Base-by-base conservation (phyloP, 2,113 vertebrate genomes). In the Alectura lathami region DNA sequence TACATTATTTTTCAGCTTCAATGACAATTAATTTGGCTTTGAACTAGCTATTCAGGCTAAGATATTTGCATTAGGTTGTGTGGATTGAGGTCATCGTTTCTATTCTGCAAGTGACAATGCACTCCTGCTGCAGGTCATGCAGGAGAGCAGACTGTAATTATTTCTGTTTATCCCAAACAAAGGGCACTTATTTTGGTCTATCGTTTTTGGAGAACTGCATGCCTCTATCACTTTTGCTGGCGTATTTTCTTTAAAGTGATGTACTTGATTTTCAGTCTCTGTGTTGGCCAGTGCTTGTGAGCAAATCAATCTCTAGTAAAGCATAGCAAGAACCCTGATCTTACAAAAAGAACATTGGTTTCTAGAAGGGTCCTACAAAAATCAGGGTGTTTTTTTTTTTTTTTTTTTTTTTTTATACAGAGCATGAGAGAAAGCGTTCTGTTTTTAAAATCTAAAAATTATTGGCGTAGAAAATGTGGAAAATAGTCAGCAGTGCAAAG, bases 91-190 rank as follows among this genome's bases (percentile, higher is more conserved):
- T 69, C 66, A 74, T 48, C 0, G 1, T 76, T 81, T 93, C 67
- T 91, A 29, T 73, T 93, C 66, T 68, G 45, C 43, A 75, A 92
- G 48, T 40, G 66, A 89, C 76, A 78, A 68, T 15, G 43, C 69
- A 29, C 48, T 75, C 16, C 57, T 66, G 36, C 62, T 76, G 18
- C 5, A 83, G 76, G 77, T 81, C 76, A 78, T 1, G 8, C 76
- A 64, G 89, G 87, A 77, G 23, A 86, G 88, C 56, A 60, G 73
- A 48, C 9, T 72, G 56, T 23, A 72, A 81, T 96, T 90, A 72
- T 17, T 64, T 30, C 76, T 94, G 91, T 72, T 93, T 88, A 38
- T 56, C 23, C 60, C 56, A 86, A 77, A 94, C 77, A 82, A 91
- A 83, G 43, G 63, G 8, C 67, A 70, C 63, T 83, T 76, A 36